phyloP scores from a whole-genome alignment of 2,113 vertebrate species.

The Cinclus mexicanus region DNA sequence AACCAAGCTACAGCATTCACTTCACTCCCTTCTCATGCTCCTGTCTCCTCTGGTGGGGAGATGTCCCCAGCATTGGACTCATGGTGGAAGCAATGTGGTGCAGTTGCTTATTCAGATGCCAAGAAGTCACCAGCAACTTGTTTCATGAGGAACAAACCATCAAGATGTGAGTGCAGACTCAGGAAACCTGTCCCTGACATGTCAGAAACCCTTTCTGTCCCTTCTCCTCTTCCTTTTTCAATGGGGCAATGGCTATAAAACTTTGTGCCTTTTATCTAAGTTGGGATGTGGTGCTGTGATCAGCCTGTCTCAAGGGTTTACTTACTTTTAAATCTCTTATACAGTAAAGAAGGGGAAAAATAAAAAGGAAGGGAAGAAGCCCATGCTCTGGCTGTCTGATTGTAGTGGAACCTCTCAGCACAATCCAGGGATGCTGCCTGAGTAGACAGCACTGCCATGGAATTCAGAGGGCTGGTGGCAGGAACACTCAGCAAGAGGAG shows the following conservation, averaged over 20 bases:
- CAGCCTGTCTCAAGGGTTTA: background rate
- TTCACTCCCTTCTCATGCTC: background rate
- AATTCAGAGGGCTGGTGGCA: background rate
- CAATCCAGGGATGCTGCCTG: background rate
- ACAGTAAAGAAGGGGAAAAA: background rate
- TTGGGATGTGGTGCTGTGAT: background rate
- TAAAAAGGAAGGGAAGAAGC: background rate
- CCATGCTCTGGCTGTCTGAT: accelerated
- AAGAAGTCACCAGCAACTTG: background rate
- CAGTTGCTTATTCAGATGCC: background rate
- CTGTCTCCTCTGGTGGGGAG: background rate
- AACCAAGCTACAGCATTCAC: background rate
- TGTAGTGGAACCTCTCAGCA: background rate
- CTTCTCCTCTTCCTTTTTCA: background rate
- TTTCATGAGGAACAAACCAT: background rate
- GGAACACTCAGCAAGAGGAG: accelerated
- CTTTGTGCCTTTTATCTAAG: background rate
- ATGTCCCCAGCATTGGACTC: background rate
- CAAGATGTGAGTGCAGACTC: background rate
- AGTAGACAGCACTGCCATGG: accelerated
- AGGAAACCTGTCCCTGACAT: background rate
- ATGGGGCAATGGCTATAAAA: background rate
- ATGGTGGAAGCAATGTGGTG: accelerated
- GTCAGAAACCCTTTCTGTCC: background rate
- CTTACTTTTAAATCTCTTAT: background rate